phyloP scores from a whole-genome alignment of 2,113 vertebrate genomes.

The Romanogobio albipinnatus region DNA sequence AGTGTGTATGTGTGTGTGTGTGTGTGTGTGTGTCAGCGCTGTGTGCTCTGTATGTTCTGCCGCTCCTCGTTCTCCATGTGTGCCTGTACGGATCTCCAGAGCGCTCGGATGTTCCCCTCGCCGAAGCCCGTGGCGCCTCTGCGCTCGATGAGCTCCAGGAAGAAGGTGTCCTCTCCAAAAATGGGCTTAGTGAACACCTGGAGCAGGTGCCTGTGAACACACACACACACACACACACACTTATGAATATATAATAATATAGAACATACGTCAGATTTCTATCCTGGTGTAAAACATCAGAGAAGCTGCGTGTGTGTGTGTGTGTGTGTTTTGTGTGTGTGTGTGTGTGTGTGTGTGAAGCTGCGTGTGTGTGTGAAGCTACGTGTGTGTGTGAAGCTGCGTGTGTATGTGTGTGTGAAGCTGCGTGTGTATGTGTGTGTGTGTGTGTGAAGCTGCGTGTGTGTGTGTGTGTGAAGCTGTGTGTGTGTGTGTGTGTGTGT shows the following conservation, averaged over 20 bases:
- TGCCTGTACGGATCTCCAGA: conserved; percentile 88
- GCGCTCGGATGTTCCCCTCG: conserved; percentile 88
- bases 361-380: too few relatives aligned
- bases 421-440: too few relatives aligned
- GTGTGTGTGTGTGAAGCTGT: too few relatives aligned
- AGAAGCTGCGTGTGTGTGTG: too few relatives aligned
- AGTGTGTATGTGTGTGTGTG: background rate
- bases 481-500: too few relatives aligned
- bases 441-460: too few relatives aligned
- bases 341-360: too few relatives aligned
- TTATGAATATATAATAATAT: background rate
- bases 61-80: conserved; percentile 74
- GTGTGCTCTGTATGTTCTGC: background rate
- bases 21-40: background rate
- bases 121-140: conserved; percentile 87
- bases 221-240: too few relatives aligned
- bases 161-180: conserved; percentile 90
- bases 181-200: conserved; percentile 93
- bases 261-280: background rate
- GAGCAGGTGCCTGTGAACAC: conserved; percentile 78
- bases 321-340: too few relatives aligned
- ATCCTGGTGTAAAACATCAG: too few relatives aligned
- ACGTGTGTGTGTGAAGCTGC: too few relatives aligned
- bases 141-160: conserved; percentile 93
- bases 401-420: too few relatives aligned